Conservation (phyloP, 1,140 invertebrate genomes). For the Sycophaga agraensis region DNA sequence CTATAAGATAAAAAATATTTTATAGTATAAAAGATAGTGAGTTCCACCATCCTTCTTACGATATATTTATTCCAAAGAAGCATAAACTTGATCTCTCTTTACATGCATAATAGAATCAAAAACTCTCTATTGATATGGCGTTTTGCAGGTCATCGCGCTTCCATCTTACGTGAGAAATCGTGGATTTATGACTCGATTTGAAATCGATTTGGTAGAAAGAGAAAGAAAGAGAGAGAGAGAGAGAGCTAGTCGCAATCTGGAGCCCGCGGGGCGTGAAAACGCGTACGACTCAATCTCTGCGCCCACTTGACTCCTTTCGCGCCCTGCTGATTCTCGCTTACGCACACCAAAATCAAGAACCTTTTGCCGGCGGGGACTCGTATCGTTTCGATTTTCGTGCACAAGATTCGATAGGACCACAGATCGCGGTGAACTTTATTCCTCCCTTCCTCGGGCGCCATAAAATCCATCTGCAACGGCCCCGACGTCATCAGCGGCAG, state of each 20-base stretch:
- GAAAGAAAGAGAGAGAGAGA: not conserved
- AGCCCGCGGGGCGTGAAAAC: not conserved
- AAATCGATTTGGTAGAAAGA: not conserved
- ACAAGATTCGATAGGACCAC: not conserved
- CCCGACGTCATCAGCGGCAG: not conserved
- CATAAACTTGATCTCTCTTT: not conserved
- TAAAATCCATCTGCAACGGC: conserved; percentile 16
- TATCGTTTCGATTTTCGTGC: not conserved
- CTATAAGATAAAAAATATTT: no score
- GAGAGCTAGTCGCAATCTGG: no score
- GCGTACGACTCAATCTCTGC: conserved; percentile 2
- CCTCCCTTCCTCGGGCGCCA: not conserved
- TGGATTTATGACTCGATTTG: conserved; percentile 6
- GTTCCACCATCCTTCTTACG: no score
- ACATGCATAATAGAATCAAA: not conserved
- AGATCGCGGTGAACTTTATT: no score
- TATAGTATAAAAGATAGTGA: no score
- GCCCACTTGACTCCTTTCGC: not conserved
- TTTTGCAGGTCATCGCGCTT: conserved; percentile 4
- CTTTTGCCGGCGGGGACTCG: not conserved
- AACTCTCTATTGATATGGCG: no score
- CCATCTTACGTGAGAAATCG: not conserved
- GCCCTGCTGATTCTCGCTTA: not conserved
- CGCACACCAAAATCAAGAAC: no score
- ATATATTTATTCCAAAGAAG: no score